Evolutionary conservation across 2,113 vertebrate genomes (phyloP).

Genomic region (Oreotrochilus melanogaster): DNA sequence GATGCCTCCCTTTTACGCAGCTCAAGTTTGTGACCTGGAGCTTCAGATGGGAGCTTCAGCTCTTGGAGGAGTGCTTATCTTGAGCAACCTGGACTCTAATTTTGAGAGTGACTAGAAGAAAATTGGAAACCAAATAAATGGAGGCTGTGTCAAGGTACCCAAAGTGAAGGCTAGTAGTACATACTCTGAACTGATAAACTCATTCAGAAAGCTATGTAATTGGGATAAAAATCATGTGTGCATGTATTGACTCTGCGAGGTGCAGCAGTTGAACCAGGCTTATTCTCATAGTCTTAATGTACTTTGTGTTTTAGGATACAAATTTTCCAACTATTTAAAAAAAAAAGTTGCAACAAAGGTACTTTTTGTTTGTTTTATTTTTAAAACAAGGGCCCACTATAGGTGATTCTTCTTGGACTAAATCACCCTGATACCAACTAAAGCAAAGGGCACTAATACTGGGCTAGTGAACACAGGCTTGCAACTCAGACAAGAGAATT

Average conservation of each 20-base stretch:
- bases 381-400: background rate
- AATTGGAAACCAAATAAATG: background rate
- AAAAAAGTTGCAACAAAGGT: background rate
- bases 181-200: background rate
- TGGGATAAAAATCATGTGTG: background rate
- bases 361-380: background rate
- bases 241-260: background rate
- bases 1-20: background rate
- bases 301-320: background rate
- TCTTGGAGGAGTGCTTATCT: background rate
- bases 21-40: background rate
- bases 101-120: background rate
- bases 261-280: background rate
- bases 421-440: background rate
- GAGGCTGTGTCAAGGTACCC: background rate
- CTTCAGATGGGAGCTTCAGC: background rate
- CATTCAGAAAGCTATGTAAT: background rate
- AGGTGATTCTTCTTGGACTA: background rate
- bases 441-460: background rate
- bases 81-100: background rate
- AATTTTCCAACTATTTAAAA: background rate
- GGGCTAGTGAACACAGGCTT: background rate
- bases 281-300: background rate
- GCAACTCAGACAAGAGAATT: background rate
- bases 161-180: background rate